Conservation (phyloP, 2,888 invertebrate genomes). For the Ramazzottius varieornatus region DNA sequence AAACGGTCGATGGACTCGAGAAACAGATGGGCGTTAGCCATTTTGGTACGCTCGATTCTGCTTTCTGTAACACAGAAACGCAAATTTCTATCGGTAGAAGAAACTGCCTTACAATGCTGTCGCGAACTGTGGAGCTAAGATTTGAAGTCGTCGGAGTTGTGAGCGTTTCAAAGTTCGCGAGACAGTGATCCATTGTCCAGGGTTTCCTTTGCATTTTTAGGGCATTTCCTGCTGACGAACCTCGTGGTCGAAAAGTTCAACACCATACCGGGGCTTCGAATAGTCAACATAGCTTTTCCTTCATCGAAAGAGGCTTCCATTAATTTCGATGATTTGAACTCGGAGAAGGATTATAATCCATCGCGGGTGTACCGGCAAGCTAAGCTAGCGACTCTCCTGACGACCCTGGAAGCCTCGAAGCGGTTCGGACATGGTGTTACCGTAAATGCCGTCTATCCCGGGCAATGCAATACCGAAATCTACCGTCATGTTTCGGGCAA, state of each 20-base stretch:
- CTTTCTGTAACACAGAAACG: too few relatives aligned
- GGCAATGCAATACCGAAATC: background rate
- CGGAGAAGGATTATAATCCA: background rate
- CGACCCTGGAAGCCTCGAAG: background rate
- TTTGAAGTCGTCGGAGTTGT: too few relatives aligned
- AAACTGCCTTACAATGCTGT: too few relatives aligned
- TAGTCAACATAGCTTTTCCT: background rate
- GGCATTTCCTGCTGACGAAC: background rate
- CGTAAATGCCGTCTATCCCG: background rate
- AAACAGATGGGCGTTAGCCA: constrained; percentile 1
- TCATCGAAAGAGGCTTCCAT: background rate
- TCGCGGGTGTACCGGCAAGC: background rate
- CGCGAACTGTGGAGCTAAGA: too few relatives aligned
- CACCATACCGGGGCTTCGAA: background rate
- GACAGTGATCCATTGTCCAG: background rate
- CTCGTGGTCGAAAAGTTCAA: background rate
- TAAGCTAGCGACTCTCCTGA: background rate
- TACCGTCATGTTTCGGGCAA: background rate
- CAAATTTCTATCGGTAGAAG: too few relatives aligned
- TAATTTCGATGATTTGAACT: background rate
- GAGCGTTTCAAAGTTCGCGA: too few relatives aligned
- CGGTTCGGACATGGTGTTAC: background rate
- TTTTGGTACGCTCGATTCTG: background rate
- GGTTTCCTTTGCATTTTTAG: background rate
- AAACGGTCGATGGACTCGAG: background rate